A percentile compares a stretch with the other conserved stretches of the same genome.
Evolutionary conservation across 2,797 vertebrate genomes (phyloP).

Genomic region (Vultur gryphus): DNA sequence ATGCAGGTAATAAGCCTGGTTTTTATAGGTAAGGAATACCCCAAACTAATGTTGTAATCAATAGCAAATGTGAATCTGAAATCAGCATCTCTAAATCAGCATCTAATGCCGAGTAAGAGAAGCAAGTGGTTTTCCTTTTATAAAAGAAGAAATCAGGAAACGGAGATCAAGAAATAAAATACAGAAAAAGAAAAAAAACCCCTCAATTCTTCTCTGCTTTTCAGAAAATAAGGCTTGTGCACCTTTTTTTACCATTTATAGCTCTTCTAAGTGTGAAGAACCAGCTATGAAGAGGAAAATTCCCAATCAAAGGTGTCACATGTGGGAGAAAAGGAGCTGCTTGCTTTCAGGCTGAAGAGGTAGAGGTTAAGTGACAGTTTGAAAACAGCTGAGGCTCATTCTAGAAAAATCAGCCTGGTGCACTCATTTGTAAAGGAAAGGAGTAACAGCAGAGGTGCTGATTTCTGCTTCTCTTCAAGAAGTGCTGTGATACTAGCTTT

Average conservation of each 20-base stretch:
- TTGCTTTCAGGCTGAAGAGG: slow-evolving; percentile 8
- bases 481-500: background rate
- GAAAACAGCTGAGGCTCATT: slow-evolving; percentile 11
- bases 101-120: background rate
- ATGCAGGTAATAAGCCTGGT: background rate
- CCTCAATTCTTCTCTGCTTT: background rate
- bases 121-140: background rate
- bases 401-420: background rate
- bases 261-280: background rate
- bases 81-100: background rate
- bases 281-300: background rate
- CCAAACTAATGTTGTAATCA: background rate
- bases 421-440: background rate
- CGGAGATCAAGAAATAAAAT: background rate
- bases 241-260: background rate
- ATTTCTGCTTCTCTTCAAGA: background rate
- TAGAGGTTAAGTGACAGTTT: background rate
- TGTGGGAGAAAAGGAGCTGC: background rate
- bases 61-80: background rate
- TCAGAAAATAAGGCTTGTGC: background rate
- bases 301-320: background rate
- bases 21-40: background rate
- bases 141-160: background rate
- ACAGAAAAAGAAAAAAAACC: background rate
- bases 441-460: background rate